A percentile compares a stretch with the other conserved stretches of the same genome.
phyloP scores from a whole-genome alignment of 2,888 invertebrate species.

The Apamea crenata region DNA sequence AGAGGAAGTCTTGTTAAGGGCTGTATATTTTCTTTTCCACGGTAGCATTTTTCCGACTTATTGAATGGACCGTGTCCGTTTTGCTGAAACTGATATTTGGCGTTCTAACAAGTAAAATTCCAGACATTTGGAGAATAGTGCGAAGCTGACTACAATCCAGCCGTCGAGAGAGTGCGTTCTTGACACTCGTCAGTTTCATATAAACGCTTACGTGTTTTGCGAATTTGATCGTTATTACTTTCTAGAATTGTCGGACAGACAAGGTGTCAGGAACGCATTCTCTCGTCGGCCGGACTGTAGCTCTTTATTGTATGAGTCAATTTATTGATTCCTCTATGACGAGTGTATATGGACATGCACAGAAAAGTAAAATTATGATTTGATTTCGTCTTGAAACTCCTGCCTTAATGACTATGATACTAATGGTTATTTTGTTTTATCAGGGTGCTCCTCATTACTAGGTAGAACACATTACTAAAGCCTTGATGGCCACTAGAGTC shows the following conservation, averaged over 20 bases:
- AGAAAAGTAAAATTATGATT: background rate
- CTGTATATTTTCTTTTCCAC: conserved; percentile 22
- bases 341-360: background rate
- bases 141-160: background rate
- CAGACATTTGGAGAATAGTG: background rate
- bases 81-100: conserved; percentile 41
- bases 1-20: conserved; percentile 7
- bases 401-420: background rate
- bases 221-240: background rate
- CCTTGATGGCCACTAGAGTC: background rate
- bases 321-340: background rate
- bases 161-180: background rate
- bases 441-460: too few relatives aligned
- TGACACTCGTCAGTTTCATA: background rate
- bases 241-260: background rate
- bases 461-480: background rate
- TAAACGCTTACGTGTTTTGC: background rate
- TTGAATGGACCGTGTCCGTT: conserved; percentile 21
- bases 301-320: background rate
- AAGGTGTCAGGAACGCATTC: background rate
- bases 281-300: background rate
- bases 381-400: background rate
- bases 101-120: background rate
- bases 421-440: background rate
- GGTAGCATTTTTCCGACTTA: conserved; percentile 32